phyloP scores from a whole-genome alignment of 2,888 invertebrate species.

The Eupsilia transversa region DNA sequence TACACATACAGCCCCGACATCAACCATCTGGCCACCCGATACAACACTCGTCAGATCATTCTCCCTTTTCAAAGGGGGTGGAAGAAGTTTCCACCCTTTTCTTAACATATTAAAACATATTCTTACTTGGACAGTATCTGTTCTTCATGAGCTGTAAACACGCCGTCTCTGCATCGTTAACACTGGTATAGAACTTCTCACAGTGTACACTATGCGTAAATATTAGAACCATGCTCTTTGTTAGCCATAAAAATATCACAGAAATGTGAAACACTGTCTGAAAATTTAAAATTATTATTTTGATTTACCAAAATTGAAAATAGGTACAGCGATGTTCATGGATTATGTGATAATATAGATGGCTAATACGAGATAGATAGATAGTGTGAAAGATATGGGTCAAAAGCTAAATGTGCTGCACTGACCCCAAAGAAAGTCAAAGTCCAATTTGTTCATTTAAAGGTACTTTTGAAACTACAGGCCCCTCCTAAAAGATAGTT shows the following conservation, averaged over 20 bases:
- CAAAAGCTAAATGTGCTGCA: background rate
- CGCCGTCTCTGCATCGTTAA: background rate
- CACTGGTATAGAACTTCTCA: background rate
- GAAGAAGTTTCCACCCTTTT: background rate
- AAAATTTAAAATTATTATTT: background rate
- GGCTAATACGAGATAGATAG: background rate
- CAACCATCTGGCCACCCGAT: background rate
- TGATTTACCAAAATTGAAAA: background rate
- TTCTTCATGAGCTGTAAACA: background rate
- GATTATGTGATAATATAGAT: too few species aligned
- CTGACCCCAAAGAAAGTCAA: background rate
- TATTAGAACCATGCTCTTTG: background rate
- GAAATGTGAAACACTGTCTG: background rate
- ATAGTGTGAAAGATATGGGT: too few species aligned
- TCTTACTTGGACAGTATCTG: background rate
- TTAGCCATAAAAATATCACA: background rate
- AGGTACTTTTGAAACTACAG: background rate
- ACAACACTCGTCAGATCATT: background rate
- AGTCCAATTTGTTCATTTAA: background rate
- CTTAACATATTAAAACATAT: background rate
- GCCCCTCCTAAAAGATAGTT: too few species aligned
- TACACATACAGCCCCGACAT: background rate
- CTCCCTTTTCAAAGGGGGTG: background rate
- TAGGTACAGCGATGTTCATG: background rate
- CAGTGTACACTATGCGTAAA: background rate